Percentiles rank a stretch among this genome's conserved stretches.
Evolutionary conservation across 2,797 vertebrate species (phyloP).

Genomic region (Eulemur coronatus): DNA sequence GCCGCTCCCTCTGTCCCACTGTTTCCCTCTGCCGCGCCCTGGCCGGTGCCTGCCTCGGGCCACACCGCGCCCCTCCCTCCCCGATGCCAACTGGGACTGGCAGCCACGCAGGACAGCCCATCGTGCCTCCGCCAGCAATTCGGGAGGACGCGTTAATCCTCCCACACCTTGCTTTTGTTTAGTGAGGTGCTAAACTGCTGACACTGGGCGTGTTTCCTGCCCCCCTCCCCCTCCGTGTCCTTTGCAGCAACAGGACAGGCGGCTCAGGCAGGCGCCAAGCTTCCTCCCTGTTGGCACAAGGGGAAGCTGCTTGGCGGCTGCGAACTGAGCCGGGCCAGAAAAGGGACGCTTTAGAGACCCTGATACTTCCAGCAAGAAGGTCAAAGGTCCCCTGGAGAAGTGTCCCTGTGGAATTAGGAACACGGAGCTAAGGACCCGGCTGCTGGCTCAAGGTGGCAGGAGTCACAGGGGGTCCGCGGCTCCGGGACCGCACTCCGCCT

Average conservation of each 20-base stretch:
- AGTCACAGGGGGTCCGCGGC: fast-evolving
- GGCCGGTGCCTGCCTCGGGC: not conserved
- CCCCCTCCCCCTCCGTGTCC: not conserved
- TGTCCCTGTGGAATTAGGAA: not conserved
- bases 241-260: not conserved
- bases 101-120: not conserved
- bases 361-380: not conserved
- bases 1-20: not conserved
- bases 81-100: not conserved
- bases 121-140: not conserved
- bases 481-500: not conserved
- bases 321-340: too few relatives aligned
- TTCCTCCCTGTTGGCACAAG: not conserved
- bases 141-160: not conserved
- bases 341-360: not conserved
- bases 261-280: too few relatives aligned
- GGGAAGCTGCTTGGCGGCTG: not conserved
- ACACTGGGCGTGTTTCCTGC: not conserved
- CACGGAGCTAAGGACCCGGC: not conserved
- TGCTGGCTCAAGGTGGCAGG: not conserved
- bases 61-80: not conserved
- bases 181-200: not conserved
- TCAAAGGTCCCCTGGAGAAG: not conserved
- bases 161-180: not conserved
- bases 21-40: not conserved